Percentiles rank a stretch among this genome's conserved stretches.
Conservation (phyloP, 2,888 invertebrate genomes). For the Drosophila monieri region DNA sequence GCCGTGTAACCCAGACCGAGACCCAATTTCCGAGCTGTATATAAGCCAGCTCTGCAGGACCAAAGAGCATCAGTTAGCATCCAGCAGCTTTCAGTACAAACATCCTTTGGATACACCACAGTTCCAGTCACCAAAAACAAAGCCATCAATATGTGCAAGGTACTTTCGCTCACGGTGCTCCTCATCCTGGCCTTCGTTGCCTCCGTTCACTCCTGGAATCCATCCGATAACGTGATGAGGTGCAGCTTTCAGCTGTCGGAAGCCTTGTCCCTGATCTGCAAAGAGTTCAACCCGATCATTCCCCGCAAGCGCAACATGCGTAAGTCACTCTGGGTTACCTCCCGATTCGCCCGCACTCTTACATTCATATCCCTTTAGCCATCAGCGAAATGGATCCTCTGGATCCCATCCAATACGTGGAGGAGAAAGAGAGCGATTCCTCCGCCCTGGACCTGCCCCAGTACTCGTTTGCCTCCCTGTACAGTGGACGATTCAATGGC, state of each 20-base stretch:
- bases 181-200: constrained; percentile 17
- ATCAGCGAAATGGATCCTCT: constrained; percentile 36
- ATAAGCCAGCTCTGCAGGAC: constrained; percentile 33
- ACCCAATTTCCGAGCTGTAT: constrained; percentile 22
- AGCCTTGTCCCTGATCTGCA: constrained; percentile 43
- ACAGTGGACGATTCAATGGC: constrained; percentile 42
- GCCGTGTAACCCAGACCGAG: constrained; percentile 29
- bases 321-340: constrained; percentile 43
- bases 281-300: constrained; percentile 44
- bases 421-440: constrained; percentile 52
- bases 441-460: constrained; percentile 30
- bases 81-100: constrained; percentile 1
- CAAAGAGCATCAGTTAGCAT: constrained; percentile 35
- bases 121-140: not conserved
- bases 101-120: constrained; percentile 13
- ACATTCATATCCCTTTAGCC: constrained; percentile 6
- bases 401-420: constrained; percentile 64
- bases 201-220: constrained; percentile 21
- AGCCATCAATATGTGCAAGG: constrained; percentile 53
- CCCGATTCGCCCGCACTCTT: not conserved
- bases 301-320: constrained; percentile 49
- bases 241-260: constrained; percentile 58
- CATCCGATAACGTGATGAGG: constrained; percentile 16
- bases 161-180: constrained; percentile 36
- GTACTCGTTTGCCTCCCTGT: constrained; percentile 29